phyloP scores from a whole-genome alignment of 2,797 vertebrate species.

The Phoxinus dragarum region DNA sequence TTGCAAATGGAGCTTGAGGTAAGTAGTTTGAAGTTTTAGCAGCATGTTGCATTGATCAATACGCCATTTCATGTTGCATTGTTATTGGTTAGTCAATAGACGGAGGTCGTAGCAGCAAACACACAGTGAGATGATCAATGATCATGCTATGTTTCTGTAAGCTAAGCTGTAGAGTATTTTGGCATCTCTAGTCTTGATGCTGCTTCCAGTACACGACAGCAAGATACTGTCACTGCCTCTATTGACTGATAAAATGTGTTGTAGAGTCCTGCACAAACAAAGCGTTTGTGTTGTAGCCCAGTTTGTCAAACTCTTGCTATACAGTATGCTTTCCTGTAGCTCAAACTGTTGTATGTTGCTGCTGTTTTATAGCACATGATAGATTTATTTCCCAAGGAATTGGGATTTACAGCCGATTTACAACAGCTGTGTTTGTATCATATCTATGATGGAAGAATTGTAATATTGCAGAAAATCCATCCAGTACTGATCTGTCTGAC shows the following conservation, averaged over 20 bases:
- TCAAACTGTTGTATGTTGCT: not conserved
- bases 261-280: not conserved
- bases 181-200: not conserved
- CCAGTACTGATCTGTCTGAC: not conserved
- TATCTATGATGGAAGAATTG: not conserved
- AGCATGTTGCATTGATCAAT: too few species aligned
- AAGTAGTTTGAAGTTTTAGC: too few species aligned
- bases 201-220: not conserved
- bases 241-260: constrained; percentile 15
- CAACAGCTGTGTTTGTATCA: constrained; percentile 14
- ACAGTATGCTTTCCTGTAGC: too few species aligned
- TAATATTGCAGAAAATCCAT: not conserved
- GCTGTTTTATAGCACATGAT: not conserved
- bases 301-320: not conserved
- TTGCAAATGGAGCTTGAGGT: too few species aligned
- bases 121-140: too few species aligned
- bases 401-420: not conserved
- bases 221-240: not conserved
- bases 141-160: too few species aligned
- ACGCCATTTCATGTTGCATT: too few species aligned
- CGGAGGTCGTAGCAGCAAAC: too few species aligned
- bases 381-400: constrained; percentile 19
- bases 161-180: constrained; percentile 19
- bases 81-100: too few species aligned
- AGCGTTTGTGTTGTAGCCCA: not conserved